Evolutionary conservation across 2,113 vertebrate genomes (phyloP).

Genomic region (Rousettus leschenaultii): DNA sequence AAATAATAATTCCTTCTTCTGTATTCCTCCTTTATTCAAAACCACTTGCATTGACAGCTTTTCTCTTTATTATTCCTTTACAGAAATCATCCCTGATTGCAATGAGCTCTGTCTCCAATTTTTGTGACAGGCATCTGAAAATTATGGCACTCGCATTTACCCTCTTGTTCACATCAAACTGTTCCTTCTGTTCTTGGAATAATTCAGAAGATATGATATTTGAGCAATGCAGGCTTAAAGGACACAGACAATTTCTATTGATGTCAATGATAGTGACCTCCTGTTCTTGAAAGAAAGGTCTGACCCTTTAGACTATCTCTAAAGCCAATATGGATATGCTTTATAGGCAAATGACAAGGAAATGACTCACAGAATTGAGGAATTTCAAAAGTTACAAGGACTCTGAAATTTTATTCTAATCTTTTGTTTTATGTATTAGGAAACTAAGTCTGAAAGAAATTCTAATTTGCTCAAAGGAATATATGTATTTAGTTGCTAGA

Average conservation of each 20-base stretch:
- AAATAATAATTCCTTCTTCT: slow-evolving; percentile 62
- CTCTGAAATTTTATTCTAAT: neutral
- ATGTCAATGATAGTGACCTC: slow-evolving; percentile 49
- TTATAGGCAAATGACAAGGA: neutral
- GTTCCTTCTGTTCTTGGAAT: slow-evolving; percentile 65
- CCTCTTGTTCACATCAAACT: slow-evolving; percentile 63
- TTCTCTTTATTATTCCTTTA: slow-evolving; percentile 68
- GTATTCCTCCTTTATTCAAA: slow-evolving; percentile 58
- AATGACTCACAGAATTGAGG: neutral
- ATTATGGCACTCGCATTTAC: slow-evolving; percentile 59
- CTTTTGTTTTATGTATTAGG: neutral
- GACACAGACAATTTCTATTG: slow-evolving; percentile 40
- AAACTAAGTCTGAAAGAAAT: neutral
- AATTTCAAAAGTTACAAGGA: neutral
- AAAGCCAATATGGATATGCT: neutral
- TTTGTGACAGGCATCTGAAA: slow-evolving; percentile 63
- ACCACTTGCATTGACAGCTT: slow-evolving; percentile 59
- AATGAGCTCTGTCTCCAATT: slow-evolving; percentile 58
- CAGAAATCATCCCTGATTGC: slow-evolving; percentile 66
- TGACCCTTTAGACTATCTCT: neutral
- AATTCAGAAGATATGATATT: slow-evolving; percentile 56
- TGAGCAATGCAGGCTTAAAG: slow-evolving; percentile 49
- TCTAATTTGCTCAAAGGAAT: neutral
- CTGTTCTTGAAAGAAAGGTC: slow-evolving; percentile 33
- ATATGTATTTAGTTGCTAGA: neutral